phyloP scores from a whole-genome alignment of 2,888 invertebrate species.

The Drosophila tanythrix region DNA sequence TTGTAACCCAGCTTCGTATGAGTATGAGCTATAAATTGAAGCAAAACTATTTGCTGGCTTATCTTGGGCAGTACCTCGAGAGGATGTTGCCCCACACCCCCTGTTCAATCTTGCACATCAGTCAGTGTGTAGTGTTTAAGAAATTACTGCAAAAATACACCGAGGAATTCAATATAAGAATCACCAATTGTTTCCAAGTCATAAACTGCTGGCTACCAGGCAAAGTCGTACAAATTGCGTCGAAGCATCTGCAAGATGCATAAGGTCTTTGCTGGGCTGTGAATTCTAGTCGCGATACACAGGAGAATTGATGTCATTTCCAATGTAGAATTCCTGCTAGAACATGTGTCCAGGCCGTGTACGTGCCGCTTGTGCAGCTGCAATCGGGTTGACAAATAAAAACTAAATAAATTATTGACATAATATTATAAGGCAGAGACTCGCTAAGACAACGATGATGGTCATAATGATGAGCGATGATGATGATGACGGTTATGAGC shows the following conservation, averaged over 20 bases:
- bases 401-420: conserved; percentile 78
- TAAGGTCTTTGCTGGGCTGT: conserved; percentile 12
- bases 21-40: conserved; percentile 24
- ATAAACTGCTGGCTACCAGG: conserved; percentile 36
- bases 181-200: conserved; percentile 47
- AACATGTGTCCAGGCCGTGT: conserved; percentile 80
- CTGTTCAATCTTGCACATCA: not conserved
- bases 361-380: conserved; percentile 60
- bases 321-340: conserved; percentile 82
- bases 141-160: conserved; percentile 31
- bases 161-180: conserved; percentile 42
- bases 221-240: conserved; percentile 63
- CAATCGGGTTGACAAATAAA: conserved; percentile 44
- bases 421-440: conserved; percentile 59
- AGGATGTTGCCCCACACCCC: not conserved
- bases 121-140: conserved; percentile 14
- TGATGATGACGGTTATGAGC: conserved; percentile 58
- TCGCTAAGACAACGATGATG: conserved; percentile 9
- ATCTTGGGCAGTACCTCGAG: conserved; percentile 1
- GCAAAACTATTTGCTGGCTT: conserved; percentile 24
- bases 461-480: not conserved
- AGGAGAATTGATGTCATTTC: conserved; percentile 81
- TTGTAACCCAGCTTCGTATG: not conserved
- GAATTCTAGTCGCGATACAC: conserved; percentile 46
- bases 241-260: conserved; percentile 61